Base-by-base conservation (phyloP, 1,140 invertebrate genomes). In the Mamestra configurata region DNA sequence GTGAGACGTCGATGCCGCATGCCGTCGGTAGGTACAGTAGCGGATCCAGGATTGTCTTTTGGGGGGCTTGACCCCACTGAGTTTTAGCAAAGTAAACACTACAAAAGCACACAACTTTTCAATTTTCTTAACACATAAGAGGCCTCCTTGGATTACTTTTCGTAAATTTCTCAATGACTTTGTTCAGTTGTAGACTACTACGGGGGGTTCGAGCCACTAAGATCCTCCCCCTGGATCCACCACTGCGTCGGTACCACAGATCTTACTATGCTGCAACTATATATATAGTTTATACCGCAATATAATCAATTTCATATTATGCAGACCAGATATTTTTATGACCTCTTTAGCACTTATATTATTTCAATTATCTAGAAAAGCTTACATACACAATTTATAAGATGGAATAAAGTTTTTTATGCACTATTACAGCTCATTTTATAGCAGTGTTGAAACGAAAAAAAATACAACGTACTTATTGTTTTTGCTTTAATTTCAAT, bases 221-320 rank as follows among this genome's bases (percentile, higher is more conserved):
- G n/a, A n/a, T n/a, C n/a, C n/a, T n/a, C n/a, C n/a, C n/a, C n/a
- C n/a, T n/a, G n/a, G n/a, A n/a, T n/a, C n/a, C n/a, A n/a, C n/a
- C n/a, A n/a, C n/a, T n/a, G 15, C 18, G 51, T 40, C 57, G 37
- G 40, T 43, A 37, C 35, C 53, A 40, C 53, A 43, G 31, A 24
- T 59, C 51, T 75, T 15, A 37, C 13, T 43, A 22, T 7, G 20
- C 20, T 75, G 53, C 11, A 57, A 43, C 13, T 40, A 59, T 24
- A 57, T 37, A 59, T 49, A 57, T 37, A 66, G 59, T 64, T 37
- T 37, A 64, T 35, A 64, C n/a, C 7, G 59, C 31, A 37, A 64
- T 61, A 61, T 37, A 40, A 66, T 66, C 61, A 24, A 40, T 66
- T 40, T 20, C 35, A 40, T 10, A 64, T 37, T 40, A 35, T 66